Percentiles rank a stretch among this genome's conserved stretches.
phyloP scores from a whole-genome alignment of 2,113 vertebrate genomes.

The Podarcis raffonei region DNA sequence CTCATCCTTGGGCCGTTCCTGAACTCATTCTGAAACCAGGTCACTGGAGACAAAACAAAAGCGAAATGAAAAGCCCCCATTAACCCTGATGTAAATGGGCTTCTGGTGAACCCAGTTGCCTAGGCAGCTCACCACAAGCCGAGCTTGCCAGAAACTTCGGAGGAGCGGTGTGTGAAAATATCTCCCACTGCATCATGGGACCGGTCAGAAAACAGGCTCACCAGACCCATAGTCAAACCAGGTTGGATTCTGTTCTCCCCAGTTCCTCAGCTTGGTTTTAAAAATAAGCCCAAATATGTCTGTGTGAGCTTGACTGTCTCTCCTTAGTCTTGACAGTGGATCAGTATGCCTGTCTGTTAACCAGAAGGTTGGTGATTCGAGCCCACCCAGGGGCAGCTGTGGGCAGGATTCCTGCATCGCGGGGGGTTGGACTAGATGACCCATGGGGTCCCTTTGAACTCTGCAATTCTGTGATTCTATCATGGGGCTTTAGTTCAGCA shows the following conservation, averaged over 20 bases:
- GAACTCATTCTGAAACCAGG: neutral
- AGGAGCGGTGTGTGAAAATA: neutral
- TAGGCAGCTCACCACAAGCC: neutral
- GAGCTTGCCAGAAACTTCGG: neutral
- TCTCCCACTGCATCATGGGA: neutral
- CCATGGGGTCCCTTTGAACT: too few relatives aligned
- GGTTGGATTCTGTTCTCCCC: neutral
- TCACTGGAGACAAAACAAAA: neutral
- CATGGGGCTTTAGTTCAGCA: neutral
- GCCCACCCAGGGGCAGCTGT: too few relatives aligned
- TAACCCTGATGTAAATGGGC: neutral
- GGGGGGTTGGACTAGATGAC: too few relatives aligned
- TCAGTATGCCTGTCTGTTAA: too few relatives aligned
- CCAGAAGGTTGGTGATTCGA: too few relatives aligned
- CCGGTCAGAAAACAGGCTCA: neutral
- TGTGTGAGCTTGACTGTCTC: neutral
- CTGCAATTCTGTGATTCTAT: neutral
- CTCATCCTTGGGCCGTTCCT: neutral
- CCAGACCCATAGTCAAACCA: neutral
- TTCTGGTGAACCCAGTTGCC: neutral
- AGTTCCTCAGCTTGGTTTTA: neutral
- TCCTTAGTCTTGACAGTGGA: neutral
- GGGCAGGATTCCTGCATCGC: too few relatives aligned
- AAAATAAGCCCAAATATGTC: neutral
- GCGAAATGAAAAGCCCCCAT: too few relatives aligned